Evolutionary conservation across 2,797 vertebrate species (phyloP), one percentile per base, ranked within the genome.

Genomic region (Muscicapa striata): DNA sequence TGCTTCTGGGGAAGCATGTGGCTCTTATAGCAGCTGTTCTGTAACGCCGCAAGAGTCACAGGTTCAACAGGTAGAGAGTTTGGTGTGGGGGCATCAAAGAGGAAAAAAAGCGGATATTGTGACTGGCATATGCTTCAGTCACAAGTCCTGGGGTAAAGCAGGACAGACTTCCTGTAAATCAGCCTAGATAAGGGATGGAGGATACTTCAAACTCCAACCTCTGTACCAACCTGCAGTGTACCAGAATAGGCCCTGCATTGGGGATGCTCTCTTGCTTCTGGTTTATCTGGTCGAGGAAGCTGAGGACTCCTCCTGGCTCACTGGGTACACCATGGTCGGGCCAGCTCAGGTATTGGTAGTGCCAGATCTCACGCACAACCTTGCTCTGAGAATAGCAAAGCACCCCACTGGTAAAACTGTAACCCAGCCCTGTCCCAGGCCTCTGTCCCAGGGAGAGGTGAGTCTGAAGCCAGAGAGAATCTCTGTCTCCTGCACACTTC

Each of bases 301-400:
- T 99, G 87, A 99, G 98, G 84, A 99, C 98, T 13, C 98, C 99
- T 10, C 99, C 99, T 0, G 99, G 99, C 89, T 99, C 98, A 5
- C 98, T 97, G 40, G 99, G 99, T 6, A 99, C 99, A 1, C 99
- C 99, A 0, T 99, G 99, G 94, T 99, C 99, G 2, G 99, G 99
- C 99, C 99, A 99, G 98, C 98, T 99, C 95, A 99, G 89, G 97
- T 99, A 99, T 96, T 99, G 99, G 96, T 98, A 99, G 86, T 99
- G 99, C 98, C 98, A 99, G 64, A 99, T 98, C 51, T 98, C 95
- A 84, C 96, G 95, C 83, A 95, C 82, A 48, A 84, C 87, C 15
- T 91, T 90, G 29, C 34, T 24, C 97, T 97, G 79, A 18, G 7
- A 62, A 89, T 5, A 86, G 62, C 66, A 94, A 88, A 93, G 78